Percentiles rank a stretch among this genome's conserved stretches.
Evolutionary conservation across 2,888 invertebrate genomes (phyloP).

Genomic region (Orchesellides sinensis): DNA sequence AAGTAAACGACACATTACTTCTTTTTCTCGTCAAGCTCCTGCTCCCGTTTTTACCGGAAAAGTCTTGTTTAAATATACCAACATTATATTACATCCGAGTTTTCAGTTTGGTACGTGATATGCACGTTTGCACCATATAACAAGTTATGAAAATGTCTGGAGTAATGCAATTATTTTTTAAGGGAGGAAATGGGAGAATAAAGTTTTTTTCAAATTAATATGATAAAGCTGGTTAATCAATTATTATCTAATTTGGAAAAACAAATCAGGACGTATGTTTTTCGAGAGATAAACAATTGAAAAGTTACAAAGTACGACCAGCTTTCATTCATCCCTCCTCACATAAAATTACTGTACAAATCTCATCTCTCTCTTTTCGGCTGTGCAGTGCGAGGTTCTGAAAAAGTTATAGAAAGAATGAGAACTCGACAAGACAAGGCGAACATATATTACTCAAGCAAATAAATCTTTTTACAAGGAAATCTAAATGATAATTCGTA

Average conservation of each 20-base stretch:
- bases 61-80: background rate
- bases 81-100: conserved; percentile 9
- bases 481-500: conserved; percentile 25
- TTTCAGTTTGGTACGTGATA: background rate
- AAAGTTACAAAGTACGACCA: no score
- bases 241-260: conserved; percentile 32
- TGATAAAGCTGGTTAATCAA: conserved; percentile 51
- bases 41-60: background rate
- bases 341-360: no score
- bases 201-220: conserved; percentile 14
- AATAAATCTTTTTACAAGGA: conserved; percentile 6
- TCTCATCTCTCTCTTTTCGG: no score
- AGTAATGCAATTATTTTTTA: no score
- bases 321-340: no score
- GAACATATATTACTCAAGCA: conserved; percentile 1
- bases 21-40: background rate
- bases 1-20: background rate
- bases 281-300: no score
- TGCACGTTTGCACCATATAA: background rate
- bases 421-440: background rate
- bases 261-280: background rate
- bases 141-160: no score
- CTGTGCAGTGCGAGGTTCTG: no score
- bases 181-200: no score
- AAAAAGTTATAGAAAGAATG: background rate